These are phyloP conservation scores for Terrapene triunguis DNA, from an alignment of 2,113 vertebrate genomes.

Conservation along the genomic window DNA sequence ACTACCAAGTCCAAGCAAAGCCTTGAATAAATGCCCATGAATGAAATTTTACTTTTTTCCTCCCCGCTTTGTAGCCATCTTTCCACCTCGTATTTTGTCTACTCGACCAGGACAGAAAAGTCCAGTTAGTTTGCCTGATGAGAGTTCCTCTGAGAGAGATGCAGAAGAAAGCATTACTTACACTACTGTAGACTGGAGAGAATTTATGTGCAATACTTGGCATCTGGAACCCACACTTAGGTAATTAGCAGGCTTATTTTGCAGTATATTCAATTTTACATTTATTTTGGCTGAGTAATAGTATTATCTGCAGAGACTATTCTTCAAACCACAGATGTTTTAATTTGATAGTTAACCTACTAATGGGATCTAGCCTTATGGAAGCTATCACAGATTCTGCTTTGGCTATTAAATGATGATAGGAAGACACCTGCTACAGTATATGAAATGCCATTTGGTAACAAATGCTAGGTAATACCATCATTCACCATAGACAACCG, in stretches of 20 bases:
- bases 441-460: neutral
- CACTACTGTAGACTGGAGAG: conserved; percentile 97
- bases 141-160: conserved; percentile 84
- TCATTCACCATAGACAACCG: neutral
- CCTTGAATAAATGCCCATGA: neutral
- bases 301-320: neutral
- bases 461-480: neutral
- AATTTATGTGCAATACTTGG: conserved; percentile 99
- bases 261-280: neutral
- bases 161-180: conserved; percentile 91
- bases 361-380: neutral
- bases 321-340: neutral
- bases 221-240: conserved; percentile 97
- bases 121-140: conserved; percentile 87
- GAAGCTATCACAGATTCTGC: neutral
- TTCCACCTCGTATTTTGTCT: conserved; percentile 90
- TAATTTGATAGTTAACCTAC: neutral
- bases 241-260: conserved; percentile 72
- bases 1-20: neutral
- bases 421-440: neutral
- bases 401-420: neutral
- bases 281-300: neutral
- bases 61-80: conserved; percentile 85
- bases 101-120: conserved; percentile 94
- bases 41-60: neutral